These are phyloP conservation scores for Melanophora roralis DNA, from an alignment of 2,888 invertebrate genomes.

Conservation along the genomic window DNA sequence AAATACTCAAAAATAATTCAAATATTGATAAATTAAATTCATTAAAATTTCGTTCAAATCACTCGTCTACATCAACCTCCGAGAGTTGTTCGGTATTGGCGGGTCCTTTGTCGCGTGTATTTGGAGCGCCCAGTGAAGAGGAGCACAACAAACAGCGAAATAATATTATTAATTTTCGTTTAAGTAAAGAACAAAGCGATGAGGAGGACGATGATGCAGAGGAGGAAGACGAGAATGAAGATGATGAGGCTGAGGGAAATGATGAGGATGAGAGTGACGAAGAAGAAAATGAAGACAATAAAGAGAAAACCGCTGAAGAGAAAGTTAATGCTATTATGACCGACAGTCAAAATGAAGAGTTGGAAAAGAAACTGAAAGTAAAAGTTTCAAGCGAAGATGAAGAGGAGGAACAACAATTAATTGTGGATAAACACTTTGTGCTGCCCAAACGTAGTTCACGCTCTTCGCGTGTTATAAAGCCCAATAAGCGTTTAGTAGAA, in stretches of 20 bases:
- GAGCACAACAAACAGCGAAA: constrained; percentile 66
- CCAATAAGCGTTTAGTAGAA: constrained; percentile 90
- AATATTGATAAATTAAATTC: constrained; percentile 77
- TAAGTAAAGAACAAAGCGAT: constrained; percentile 43
- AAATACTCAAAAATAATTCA: constrained; percentile 80
- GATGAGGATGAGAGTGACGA: constrained; percentile 15
- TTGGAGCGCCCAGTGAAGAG: constrained; percentile 70
- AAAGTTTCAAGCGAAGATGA: constrained; percentile 1
- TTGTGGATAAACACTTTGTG: constrained; percentile 80
- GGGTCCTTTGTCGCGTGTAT: constrained; percentile 69
- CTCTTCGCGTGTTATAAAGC: constrained; percentile 91
- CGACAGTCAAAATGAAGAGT: neutral
- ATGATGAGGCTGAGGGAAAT: constrained; percentile 35
- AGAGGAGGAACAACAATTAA: constrained; percentile 65
- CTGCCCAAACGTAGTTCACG: constrained; percentile 89
- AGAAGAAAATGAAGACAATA: constrained; percentile 22
- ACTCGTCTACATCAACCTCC: constrained; percentile 37
- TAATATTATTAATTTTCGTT: constrained; percentile 70
- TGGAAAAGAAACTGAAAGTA: constrained; percentile 15
- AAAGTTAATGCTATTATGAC: neutral
- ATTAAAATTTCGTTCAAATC: constrained; percentile 73
- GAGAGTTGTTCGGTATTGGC: constrained; percentile 51
- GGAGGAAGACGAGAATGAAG: constrained; percentile 27
- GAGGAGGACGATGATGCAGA: constrained; percentile 60
- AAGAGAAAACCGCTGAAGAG: constrained; percentile 57